A percentile compares a stretch with the other conserved stretches of the same genome.
Evolutionary conservation across 2,797 vertebrate genomes (phyloP).

Genomic region (Antennarius maculatus): DNA sequence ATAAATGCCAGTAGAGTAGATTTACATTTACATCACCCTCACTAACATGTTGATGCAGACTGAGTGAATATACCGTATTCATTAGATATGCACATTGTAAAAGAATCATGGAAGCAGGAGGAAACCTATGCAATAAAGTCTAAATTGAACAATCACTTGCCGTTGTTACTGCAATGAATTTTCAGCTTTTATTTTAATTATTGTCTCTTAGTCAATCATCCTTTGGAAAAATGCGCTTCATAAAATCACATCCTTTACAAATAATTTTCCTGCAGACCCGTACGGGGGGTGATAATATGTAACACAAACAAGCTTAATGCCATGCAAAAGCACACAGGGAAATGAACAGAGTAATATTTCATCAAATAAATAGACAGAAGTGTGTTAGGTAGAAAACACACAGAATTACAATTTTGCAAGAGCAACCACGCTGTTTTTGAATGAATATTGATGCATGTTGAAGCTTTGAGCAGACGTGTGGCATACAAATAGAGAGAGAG

Average conservation of each 20-base stretch:
- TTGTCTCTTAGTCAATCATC: neutral
- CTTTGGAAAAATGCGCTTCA: neutral
- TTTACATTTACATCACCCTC: neutral
- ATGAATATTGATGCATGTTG: slow-evolving; percentile 39
- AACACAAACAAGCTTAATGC: neutral
- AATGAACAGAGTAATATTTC: neutral
- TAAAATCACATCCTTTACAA: neutral
- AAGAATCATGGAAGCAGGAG: neutral
- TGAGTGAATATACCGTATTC: neutral
- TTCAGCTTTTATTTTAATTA: neutral
- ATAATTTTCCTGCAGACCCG: neutral
- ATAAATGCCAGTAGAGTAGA: neutral
- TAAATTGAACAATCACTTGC: no score
- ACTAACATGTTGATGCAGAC: neutral
- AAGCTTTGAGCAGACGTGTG: slow-evolving; percentile 8
- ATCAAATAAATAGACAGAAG: neutral
- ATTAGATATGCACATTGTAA: neutral
- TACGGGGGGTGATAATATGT: neutral
- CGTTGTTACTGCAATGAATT: no score
- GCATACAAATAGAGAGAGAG: slow-evolving; percentile 36
- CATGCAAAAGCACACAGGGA: neutral
- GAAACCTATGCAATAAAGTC: no score
- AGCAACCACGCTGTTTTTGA: slow-evolving; percentile 4
- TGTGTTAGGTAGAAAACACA: neutral
- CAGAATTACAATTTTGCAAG: slow-evolving; percentile 1